Evolutionary conservation across 2,113 vertebrate genomes (phyloP).

Genomic region (Thryonomys swinderianus): DNA sequence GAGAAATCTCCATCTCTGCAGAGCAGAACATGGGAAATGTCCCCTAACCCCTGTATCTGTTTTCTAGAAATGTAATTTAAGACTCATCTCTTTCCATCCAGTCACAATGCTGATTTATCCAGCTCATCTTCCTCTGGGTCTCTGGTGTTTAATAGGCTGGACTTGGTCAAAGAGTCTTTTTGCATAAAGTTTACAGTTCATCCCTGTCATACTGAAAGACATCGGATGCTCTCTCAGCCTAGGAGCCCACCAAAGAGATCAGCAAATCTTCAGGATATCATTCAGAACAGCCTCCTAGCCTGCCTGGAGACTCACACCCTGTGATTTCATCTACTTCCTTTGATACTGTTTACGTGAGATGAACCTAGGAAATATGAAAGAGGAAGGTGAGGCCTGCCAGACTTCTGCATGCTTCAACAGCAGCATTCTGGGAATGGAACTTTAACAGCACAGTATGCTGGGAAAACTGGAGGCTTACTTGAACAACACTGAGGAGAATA

Average conservation of each 20-base stretch:
- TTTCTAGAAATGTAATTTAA: conserved; percentile 79
- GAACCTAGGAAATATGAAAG: background rate
- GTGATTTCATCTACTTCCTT: conserved; percentile 72
- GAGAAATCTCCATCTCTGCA: conserved; percentile 10
- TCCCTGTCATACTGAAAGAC: conserved; percentile 13
- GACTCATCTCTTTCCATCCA: conserved; percentile 73
- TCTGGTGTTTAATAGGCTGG: conserved; percentile 71
- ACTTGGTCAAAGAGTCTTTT: conserved; percentile 70
- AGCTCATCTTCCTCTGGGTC: conserved; percentile 74
- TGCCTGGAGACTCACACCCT: conserved; percentile 67
- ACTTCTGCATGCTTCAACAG: background rate
- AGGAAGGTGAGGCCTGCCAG: background rate
- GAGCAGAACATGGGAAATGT: conserved; percentile 35
- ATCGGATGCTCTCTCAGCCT: conserved; percentile 68
- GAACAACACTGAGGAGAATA: background rate
- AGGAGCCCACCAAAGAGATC: conserved; percentile 72
- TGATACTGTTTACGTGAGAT: conserved; percentile 36
- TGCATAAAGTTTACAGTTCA: conserved; percentile 64
- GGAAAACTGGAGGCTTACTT: background rate
- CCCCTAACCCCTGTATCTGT: conserved; percentile 64
- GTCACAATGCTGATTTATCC: conserved; percentile 66
- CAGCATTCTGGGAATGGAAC: background rate
- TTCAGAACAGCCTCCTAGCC: conserved; percentile 62
- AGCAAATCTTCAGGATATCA: conserved; percentile 69
- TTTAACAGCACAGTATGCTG: background rate